These are phyloP conservation scores for Poeciliopsis retropinna DNA, from an alignment of 2,113 vertebrate genomes.

Conservation along the genomic window DNA sequence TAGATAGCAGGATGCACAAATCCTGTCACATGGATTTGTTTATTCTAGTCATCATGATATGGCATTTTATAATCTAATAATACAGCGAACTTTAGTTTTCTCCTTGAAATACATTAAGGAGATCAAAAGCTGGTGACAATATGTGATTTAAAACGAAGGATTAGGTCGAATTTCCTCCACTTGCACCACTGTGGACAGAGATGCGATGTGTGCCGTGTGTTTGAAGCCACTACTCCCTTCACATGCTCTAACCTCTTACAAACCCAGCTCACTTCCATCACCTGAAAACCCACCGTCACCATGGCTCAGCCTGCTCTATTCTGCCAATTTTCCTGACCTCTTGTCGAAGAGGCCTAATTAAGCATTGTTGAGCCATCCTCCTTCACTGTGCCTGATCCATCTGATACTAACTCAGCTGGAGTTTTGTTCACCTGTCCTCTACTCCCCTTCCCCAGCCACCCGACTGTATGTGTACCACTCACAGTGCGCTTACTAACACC, in stretches of 20 bases:
- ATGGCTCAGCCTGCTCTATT: slow-evolving; percentile 92
- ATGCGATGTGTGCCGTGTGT: slow-evolving; percentile 86
- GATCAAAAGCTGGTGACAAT: slow-evolving; percentile 52
- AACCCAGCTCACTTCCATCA: slow-evolving; percentile 73
- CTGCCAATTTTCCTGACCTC: slow-evolving; percentile 78
- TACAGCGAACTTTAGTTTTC: neutral
- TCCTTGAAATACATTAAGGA: neutral
- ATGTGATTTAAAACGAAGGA: slow-evolving; percentile 6
- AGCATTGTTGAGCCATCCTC: slow-evolving; percentile 85
- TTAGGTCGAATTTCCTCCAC: slow-evolving; percentile 1
- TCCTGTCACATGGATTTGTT: slow-evolving; percentile 16
- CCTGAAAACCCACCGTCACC: slow-evolving; percentile 77
- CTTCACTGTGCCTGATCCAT: slow-evolving; percentile 78
- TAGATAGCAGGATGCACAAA: slow-evolving; percentile 5
- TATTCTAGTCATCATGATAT: neutral
- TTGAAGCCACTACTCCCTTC: slow-evolving; percentile 74
- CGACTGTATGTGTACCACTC: slow-evolving; percentile 83
- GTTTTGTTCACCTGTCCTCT: slow-evolving; percentile 58
- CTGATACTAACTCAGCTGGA: slow-evolving; percentile 72
- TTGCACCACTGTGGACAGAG: slow-evolving; percentile 74
- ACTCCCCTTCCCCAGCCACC: slow-evolving; percentile 27
- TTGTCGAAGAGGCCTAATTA: slow-evolving; percentile 86
- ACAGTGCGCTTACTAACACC: slow-evolving; percentile 87
- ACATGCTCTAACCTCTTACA: slow-evolving; percentile 93
- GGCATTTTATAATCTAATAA: neutral